Base-by-base conservation (phyloP, 2,888 invertebrate species). In the Onchidella celtica region DNA sequence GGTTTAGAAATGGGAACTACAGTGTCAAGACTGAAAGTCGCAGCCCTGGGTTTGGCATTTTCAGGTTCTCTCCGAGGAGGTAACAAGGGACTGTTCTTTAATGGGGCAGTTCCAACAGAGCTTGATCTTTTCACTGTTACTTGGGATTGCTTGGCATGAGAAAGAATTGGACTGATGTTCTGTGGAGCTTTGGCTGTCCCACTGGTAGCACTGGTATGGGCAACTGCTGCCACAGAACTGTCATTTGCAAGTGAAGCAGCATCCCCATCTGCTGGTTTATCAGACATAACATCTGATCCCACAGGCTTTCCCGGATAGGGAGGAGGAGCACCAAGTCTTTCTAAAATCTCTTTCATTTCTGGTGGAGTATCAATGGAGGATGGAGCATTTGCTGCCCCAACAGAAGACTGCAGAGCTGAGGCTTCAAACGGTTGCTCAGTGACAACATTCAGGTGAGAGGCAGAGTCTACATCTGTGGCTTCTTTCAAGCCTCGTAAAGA, bases 321-420 rank as follows among this genome's bases (percentile, higher is more conserved):
- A 32, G 81, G 81, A 47, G 81, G 81, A 47, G 68, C 79, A n/a
- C 79, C 79, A 21, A 79, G 59, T 17, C 70, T 57, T 6, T 81
- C 83, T 27, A 83, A 57, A 34, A 83, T 69, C 65, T 83, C 83
- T 78, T 83, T 73, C 83, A 83, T 81, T 24, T 83, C 83, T n/a
- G 36, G 59, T 11, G 59, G 27, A 55, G 38, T 36, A 27, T 9
- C 3, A 14, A 59, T 1, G 34, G 17, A 27, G 24, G 21, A 29
- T 6, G 3, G 75, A 38, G 57, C 80, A 9, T 11, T 17, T 14
- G n/a, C n/a, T 57, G 32, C 4, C 14, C 32, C 34, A 24, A 29
- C n/a, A 27, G 27, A 6, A 27, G 27, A 27, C 24, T 6, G n/a
- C 6, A 24, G 11, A 27, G 61, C 6, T 9, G 3, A 24, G 27